Evolutionary conservation across 2,888 invertebrate species (phyloP).

Genomic region (Ctenicera cuprea): DNA sequence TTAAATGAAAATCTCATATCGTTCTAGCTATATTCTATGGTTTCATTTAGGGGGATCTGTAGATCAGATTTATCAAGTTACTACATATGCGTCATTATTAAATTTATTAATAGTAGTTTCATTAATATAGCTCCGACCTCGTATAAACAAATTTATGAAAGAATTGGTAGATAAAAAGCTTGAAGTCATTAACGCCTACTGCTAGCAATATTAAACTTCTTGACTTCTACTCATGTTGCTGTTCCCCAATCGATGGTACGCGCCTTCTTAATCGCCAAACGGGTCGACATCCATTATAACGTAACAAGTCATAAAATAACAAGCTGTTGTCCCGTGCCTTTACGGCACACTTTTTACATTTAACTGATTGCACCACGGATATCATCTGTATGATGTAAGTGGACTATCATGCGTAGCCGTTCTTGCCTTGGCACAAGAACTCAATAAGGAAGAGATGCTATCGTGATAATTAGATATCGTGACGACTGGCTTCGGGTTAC

Average conservation of each 20-base stretch:
- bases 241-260: slow-evolving; percentile 22
- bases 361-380: slow-evolving; percentile 15
- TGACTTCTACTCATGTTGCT: slow-evolving; percentile 20
- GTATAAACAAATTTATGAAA: slow-evolving; percentile 25
- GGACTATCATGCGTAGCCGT: slow-evolving; percentile 13
- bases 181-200: slow-evolving; percentile 26
- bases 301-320: slow-evolving; percentile 27
- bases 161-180: slow-evolving; percentile 16
- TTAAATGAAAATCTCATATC: no score
- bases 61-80: no score
- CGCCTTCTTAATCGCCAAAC: slow-evolving; percentile 29
- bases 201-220: slow-evolving; percentile 18
- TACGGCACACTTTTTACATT: slow-evolving; percentile 19
- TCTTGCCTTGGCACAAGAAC: slow-evolving; percentile 31
- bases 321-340: slow-evolving; percentile 19
- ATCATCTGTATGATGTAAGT: slow-evolving; percentile 22
- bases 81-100: not conserved
- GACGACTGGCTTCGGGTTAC: slow-evolving; percentile 24
- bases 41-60: no score
- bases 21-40: no score
- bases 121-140: slow-evolving; percentile 2
- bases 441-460: slow-evolving; percentile 40
- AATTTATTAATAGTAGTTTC: not conserved
- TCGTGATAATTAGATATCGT: slow-evolving; percentile 38
- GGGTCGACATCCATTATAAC: slow-evolving; percentile 30